phyloP scores from a whole-genome alignment of 2,797 vertebrate species.

The Gadopsis bispinosus region DNA sequence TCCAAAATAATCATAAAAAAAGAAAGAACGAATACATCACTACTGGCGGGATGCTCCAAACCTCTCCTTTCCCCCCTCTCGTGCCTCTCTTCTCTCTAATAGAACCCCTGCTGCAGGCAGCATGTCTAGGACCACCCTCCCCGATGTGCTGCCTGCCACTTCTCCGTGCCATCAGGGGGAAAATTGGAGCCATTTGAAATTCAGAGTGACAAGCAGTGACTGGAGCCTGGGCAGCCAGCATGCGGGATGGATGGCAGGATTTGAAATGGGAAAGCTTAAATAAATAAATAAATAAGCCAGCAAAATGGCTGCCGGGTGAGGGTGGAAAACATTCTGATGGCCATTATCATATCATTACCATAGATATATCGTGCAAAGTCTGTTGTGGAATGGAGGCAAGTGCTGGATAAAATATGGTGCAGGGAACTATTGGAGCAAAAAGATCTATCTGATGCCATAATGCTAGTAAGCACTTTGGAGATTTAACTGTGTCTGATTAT shows the following conservation, averaged over 20 bases:
- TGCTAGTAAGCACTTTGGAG: conserved; percentile 39
- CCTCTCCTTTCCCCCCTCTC: conserved; percentile 67
- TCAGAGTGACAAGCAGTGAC: conserved; percentile 82
- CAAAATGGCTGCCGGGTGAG: conserved; percentile 74
- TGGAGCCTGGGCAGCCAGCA: conserved; percentile 75
- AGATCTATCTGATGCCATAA: conserved; percentile 56
- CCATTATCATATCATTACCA: conserved; percentile 78
- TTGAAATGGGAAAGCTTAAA: conserved; percentile 71
- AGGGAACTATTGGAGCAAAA: conserved; percentile 51
- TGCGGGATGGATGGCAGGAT: conserved; percentile 73
- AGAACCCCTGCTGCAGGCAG: conserved; percentile 89
- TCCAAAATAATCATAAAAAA: conserved; percentile 83
- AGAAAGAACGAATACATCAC: conserved; percentile 83
- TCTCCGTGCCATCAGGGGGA: conserved; percentile 91
- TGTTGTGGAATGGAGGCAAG: conserved; percentile 73
- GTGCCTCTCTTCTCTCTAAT: conserved; percentile 86
- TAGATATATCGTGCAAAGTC: conserved; percentile 55
- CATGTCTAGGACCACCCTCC: conserved; percentile 85
- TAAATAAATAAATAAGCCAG: conserved; percentile 66
- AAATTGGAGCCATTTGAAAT: conserved; percentile 89
- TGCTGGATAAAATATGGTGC: conserved; percentile 58
- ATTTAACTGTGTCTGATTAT: conserved; percentile 53
- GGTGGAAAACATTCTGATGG: conserved; percentile 69
- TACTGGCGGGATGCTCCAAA: conserved; percentile 86
- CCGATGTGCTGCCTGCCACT: conserved; percentile 87